Conservation (phyloP, 2,888 invertebrate species). For the Idaea dimidiata region DNA sequence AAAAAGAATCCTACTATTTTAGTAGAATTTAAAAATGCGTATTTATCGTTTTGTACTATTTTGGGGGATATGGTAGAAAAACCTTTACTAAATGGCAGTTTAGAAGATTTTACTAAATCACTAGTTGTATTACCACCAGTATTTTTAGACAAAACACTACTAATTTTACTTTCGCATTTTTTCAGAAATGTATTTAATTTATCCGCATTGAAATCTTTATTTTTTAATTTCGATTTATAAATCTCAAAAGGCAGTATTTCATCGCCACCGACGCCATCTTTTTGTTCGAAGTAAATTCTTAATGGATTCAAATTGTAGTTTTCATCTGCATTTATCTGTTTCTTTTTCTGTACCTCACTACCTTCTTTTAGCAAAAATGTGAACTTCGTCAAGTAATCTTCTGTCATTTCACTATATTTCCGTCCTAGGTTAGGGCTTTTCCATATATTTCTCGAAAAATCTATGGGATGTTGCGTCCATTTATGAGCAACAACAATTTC, state of each 20-base stretch:
- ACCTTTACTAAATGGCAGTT: conserved; percentile 63
- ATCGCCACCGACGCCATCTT: conserved; percentile 60
- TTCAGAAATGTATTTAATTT: conserved; percentile 61
- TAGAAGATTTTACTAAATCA: conserved; percentile 46
- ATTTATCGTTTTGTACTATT: conserved; percentile 35
- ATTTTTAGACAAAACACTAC: conserved; percentile 53
- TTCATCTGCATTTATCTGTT: conserved; percentile 37
- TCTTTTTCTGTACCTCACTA: conserved; percentile 26
- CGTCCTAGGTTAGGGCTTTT: conserved; percentile 29
- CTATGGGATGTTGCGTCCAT: conserved; percentile 71
- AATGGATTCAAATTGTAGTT: conserved; percentile 56
- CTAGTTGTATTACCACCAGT: conserved; percentile 44
- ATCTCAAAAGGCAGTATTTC: conserved; percentile 56
- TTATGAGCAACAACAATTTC: conserved; percentile 48
- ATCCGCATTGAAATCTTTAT: conserved; percentile 43
- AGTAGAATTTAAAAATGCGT: conserved; percentile 42
- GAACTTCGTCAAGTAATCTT: conserved; percentile 55
- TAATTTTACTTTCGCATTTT: conserved; percentile 52
- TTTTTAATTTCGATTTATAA: conserved; percentile 57
- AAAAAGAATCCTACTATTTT: conserved; percentile 49
- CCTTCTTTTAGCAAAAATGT: conserved; percentile 42
- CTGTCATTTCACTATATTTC: conserved; percentile 39
- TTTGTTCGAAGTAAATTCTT: conserved; percentile 67
- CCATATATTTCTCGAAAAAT: conserved; percentile 59
- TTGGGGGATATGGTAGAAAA: conserved; percentile 48